Conservation (phyloP, 2,888 invertebrate genomes). For the Lottia scabra region DNA sequence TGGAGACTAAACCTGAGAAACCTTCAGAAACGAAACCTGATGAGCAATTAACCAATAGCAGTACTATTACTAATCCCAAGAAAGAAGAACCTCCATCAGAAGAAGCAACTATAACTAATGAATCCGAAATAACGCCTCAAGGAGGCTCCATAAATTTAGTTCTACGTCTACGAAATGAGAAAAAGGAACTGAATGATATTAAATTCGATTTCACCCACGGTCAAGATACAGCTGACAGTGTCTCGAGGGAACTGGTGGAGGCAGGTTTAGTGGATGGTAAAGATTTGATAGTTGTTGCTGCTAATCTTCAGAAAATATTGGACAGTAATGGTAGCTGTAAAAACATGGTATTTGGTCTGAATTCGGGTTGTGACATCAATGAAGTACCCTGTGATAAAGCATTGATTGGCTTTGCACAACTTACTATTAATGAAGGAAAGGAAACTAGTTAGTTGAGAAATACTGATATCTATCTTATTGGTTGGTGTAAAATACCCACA, state of each 20-base stretch:
- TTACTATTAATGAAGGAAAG: conserved; percentile 69
- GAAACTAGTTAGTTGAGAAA: no score
- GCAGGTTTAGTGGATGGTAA: conserved; percentile 93
- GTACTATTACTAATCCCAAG: background rate
- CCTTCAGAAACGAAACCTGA: background rate
- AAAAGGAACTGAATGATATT: conserved; percentile 94
- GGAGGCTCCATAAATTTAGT: conserved; percentile 53
- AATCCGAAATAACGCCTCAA: background rate
- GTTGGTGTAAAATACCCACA: no score
- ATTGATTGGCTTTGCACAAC: conserved; percentile 96
- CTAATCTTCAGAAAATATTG: conserved; percentile 90
- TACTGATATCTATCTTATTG: no score
- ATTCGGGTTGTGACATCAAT: conserved; percentile 74
- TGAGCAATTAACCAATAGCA: conserved; percentile 11
- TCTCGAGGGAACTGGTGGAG: conserved; percentile 92
- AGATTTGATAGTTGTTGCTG: conserved; percentile 90
- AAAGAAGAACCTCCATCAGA: background rate
- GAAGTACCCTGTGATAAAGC: conserved; percentile 94
- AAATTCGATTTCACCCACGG: conserved; percentile 95
- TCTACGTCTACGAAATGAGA: conserved; percentile 77
- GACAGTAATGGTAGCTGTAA: conserved; percentile 75
- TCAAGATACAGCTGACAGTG: conserved; percentile 84
- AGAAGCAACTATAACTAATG: background rate
- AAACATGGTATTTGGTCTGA: conserved; percentile 85
- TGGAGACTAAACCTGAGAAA: conserved; percentile 14